Evolutionary conservation across 2,888 invertebrate genomes (phyloP), one percentile per base, ranked within the genome.

Genomic region (Athrips mouffetella): DNA sequence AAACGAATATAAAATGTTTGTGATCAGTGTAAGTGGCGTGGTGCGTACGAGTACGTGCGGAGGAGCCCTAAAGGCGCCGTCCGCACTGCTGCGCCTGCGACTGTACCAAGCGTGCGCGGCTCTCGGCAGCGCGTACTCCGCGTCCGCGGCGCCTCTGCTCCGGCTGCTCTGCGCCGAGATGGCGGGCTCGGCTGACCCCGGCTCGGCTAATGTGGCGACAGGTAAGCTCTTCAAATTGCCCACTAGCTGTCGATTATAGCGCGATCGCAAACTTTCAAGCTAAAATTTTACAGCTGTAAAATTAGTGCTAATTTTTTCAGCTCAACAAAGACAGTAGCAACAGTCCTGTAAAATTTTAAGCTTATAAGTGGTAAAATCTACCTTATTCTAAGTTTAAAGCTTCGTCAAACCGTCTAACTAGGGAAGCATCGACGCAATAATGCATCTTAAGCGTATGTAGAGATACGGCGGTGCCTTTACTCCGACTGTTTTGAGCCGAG

Each of bases 101-200:
- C 89, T 99, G 48, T 99, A 98, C 80, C 96, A 96, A 81, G 96
- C 98, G 0, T 77, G 83, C 57, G 67, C 59, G 3, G 85, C 82
- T 44, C 60, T 85, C 7, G 74, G 48, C n/a, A 42, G 62, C 6
- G 55, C 63, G 1, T 59, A 62, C 18, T 61, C 60, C 1, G 62
- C 65, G 7, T 77, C 83, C 37, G 70, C 97, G 67, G 96, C 97
- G 15, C 94, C 96, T 67, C 89, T 99, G 45, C 84, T 98, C 53
- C 90, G 97, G 60, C 95, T 98, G 90, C 89, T 98, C 39, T 98
- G 95, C 8, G 96, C 97, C 1, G 98, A 98, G 79, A 94, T 98
- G 63, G 98, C 98, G 0, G 98, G 98, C 0, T 85, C 98, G 41
- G 94, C 97, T 1, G 98, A 98, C 75, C 97, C 97, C 81, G 93